Base-by-base conservation (phyloP, 2,797 vertebrate genomes). In the Lepidocolaptes lacrymiger region DNA sequence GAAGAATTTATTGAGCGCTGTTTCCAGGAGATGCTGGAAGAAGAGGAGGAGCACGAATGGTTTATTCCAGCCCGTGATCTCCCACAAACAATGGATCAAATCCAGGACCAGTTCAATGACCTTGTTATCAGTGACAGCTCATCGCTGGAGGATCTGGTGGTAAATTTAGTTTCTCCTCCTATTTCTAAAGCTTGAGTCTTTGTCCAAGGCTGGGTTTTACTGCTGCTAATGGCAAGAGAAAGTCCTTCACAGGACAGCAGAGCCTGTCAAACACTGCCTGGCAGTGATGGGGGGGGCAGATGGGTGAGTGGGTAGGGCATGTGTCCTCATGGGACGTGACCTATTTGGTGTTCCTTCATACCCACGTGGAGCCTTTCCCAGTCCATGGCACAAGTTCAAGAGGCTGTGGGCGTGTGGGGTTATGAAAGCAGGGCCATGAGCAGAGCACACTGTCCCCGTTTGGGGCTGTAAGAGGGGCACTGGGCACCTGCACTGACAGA, bases 1-100 rank as follows among this genome's bases (percentile, higher is more conserved):
- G 99, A 99, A 97, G 99, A 99, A 96, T 99, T 99, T 92, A 99
- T 99, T 16, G 99, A 99, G 97, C 98, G 97, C 46, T 99, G 99
- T 93, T 98, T 99, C 97, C 99, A 99, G 97, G 98, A 99, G 98
- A 99, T 99, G 98, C 95, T 99, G 98, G 99, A 99, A 92, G 99
- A 99, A 49, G 99, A 99, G 92, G 99, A 99, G 96, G 98, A 99
- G 92, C 98, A 98, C 3, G 99, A 99, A 61, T 99, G 98, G 98
- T 99, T 99, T 97, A 99, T 99, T 97, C 99, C 99, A n/a, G 98
- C 99, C 93, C 98, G 99, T 97, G 99, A 99, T 96, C 98, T 99
- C 89, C 98, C 98, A 61, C 98, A 98, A 96, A 97, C 97, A 32
- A 97, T 98, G 96, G 97, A 97, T 96, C 98, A 98, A 97, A 98